A percentile compares a stretch with the other conserved stretches of the same genome.
phyloP scores from a whole-genome alignment of 1,140 invertebrate genomes.

The Campoletis sonorensis region DNA sequence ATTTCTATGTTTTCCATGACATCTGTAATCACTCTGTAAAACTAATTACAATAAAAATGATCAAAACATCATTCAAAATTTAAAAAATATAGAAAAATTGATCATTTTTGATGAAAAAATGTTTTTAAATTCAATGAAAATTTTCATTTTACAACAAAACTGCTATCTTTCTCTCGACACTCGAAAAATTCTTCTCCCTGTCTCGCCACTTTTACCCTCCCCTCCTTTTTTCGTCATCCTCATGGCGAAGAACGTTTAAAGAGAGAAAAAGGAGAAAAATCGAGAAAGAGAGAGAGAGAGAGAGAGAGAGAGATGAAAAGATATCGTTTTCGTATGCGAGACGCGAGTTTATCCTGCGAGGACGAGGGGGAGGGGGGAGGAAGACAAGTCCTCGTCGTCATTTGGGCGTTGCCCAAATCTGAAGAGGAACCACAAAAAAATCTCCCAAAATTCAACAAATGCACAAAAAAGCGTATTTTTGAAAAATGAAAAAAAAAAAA shows the following conservation, averaged over 20 bases:
- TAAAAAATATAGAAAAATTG: not conserved
- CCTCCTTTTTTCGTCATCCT: not conserved
- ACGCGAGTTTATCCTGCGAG: constrained; percentile 6
- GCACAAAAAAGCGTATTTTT: no score
- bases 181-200: not conserved
- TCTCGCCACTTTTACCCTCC: not conserved
- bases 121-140: not conserved
- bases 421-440: not conserved
- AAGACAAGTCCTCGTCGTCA: not conserved
- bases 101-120: not conserved
- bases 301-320: not conserved
- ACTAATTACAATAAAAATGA: no score
- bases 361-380: not conserved
- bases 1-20: no score
- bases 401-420: constrained; percentile 10
- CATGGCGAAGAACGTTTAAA: not conserved
- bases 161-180: not conserved
- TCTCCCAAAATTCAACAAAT: no score
- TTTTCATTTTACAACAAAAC: not conserved
- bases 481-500: no score
- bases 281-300: not conserved
- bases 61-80: no score
- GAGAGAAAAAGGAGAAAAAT: not conserved
- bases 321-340: constrained; percentile 14
- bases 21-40: no score